Base-by-base conservation (phyloP, 1,140 invertebrate species). In the Hyphantria cunea region DNA sequence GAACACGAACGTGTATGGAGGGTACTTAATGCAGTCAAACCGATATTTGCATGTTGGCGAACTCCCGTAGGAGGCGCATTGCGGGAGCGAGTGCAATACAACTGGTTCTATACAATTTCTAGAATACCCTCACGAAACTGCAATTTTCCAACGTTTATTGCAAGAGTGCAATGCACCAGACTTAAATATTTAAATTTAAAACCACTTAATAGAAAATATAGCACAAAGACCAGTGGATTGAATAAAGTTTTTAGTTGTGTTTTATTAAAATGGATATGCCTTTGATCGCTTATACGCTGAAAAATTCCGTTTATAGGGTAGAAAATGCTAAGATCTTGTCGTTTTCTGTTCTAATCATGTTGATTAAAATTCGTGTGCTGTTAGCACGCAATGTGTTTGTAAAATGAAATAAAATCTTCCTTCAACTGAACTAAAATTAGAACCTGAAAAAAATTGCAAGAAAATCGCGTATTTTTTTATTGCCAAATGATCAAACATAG, bases 21-120 rank as follows among this genome's bases (percentile, higher is more conserved):
- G 5, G 11, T 13, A 13, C 12, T 13, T 53, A 53, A 42, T 53
- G 51, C 51, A 53, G 51, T 17, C 51, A 17, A 42, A 41, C 37
- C 51, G 37, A 53, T 42, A 41, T 53, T 53, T 53, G 51, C 51
- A 53, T 53, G 51, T 53, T 37, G 37, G 17, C 32, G 34, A 51
- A 34, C 15, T 53, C 17, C 51, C 37, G 25, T 25, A 41, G 51
- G 33, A 53, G 51, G 39, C 51, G 51, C 51, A 53, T 13, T 53
- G 51, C 37, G 37, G 51, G 51, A 42, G 17, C 17, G 17, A 25
- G 17, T 25, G 5, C 51, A 1, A 1, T 31, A 32, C 48, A 50
- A 53, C 50, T 53, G 7, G 15, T 13, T 13, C 34, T 17, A 53
- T 42, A 17, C n/a, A 5, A n/a, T 11, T 53, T 14, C 37, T n/a